Conservation (phyloP, 2,113 vertebrate species). For the Thamnaconus septentrionalis region DNA sequence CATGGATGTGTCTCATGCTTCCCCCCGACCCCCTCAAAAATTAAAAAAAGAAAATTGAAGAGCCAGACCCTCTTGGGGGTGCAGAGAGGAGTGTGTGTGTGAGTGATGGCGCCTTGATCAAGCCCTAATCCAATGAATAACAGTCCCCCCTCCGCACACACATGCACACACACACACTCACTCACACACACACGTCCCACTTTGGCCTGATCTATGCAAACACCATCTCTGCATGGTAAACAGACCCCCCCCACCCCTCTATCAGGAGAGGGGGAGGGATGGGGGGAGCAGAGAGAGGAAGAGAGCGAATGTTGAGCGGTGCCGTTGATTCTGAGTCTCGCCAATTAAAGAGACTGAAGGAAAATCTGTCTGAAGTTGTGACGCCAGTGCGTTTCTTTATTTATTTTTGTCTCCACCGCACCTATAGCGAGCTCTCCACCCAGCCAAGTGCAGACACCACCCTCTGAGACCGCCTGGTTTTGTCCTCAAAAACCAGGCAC, state of each 20-base stretch:
- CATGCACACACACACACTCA: slow-evolving; percentile 27
- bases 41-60: too few species aligned
- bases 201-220: slow-evolving; percentile 66
- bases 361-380: too few species aligned
- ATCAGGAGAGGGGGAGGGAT: slow-evolving; percentile 13
- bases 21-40: not conserved
- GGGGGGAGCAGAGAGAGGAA: too few species aligned
- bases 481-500: too few species aligned
- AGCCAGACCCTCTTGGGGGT: slow-evolving; percentile 39
- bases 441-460: too few species aligned
- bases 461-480: too few species aligned
- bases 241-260: slow-evolving; percentile 41
- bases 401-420: too few species aligned
- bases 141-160: slow-evolving; percentile 17
- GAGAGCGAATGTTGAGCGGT: too few species aligned
- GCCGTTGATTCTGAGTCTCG: too few species aligned
- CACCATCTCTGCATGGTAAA: slow-evolving; percentile 66
- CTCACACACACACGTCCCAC: slow-evolving; percentile 43
- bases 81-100: slow-evolving; percentile 15
- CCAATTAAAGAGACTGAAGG: too few species aligned
- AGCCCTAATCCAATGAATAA: slow-evolving; percentile 43
- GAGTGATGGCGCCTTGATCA: slow-evolving; percentile 58
- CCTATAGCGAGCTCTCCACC: too few species aligned
- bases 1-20: slow-evolving; percentile 31
- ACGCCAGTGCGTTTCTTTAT: too few species aligned